Base-by-base conservation (phyloP, 2,888 invertebrate species). In the Sinotaia quadrata region DNA sequence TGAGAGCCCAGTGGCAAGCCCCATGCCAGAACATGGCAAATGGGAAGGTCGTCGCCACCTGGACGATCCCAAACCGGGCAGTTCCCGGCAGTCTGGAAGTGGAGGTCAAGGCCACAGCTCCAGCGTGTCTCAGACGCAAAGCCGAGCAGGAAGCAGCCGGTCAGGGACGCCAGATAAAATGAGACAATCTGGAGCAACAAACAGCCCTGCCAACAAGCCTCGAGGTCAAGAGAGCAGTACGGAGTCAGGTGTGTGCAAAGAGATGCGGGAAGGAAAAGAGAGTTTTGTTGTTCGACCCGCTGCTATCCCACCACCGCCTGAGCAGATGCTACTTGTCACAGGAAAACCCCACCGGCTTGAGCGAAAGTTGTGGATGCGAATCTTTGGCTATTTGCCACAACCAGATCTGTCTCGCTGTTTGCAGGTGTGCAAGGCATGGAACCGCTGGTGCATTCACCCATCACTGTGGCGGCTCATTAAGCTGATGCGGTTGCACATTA, bases 381-480 rank as follows among this genome's bases (percentile, higher is more conserved):
- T 91, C 27, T 90, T 90, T 77, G 77, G 81, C 27, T 86, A 82
- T 68, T 81, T 91, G 60, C 74, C 84, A 21, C 81, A 84, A 21
- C 73, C 74, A 7, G 89, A 90, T 89, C 68, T 96, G 92, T 87
- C 93, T 92, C 79, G 84, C 2, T 89, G 89, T 75, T 85, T 89
- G 81, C 91, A 93, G 73, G 96, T 97, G 31, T 97, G 96, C 89
- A 94, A 94, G 87, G 91, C 93, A 0, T 97, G 97, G 96, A 93
- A 95, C 0, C 92, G 93, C 74, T 94, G 93, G 85, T 93, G 93
- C 86, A 91, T 95, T 82, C 94, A 95, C 86, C 94, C 95, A 3
- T 90, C 90, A 33, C 89, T 97, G 58, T 97, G 97, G 97, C 92
- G 92, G 81, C 91, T 90, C 67, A 93, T 97, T 91, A 93, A 95